Base-by-base conservation (phyloP, 2,888 invertebrate species). In the Hermodice carunculata region DNA sequence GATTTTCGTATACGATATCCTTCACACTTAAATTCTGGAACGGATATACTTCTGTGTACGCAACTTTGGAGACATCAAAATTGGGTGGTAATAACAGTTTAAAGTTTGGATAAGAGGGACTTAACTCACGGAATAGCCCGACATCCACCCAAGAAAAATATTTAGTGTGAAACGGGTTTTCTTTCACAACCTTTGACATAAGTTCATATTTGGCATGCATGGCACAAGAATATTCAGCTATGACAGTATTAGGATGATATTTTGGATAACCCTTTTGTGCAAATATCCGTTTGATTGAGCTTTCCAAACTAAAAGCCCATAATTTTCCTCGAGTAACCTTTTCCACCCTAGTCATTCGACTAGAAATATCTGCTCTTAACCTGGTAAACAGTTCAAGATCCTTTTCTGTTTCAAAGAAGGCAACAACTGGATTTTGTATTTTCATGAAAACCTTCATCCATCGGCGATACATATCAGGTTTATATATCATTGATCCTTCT, bases 201-300 rank as follows among this genome's bases (percentile, higher is more conserved):
- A 81, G 60, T 57, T 82, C 82, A 70, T 79, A 81, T 62, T 82
- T 82, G 17, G 79, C 79, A 67, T 82, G 80, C 82, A 82, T 82
- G 34, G 74, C 75, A 61, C 79, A 79, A 3, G 80, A 76, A 64
- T 82, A 82, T 14, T 74, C 75, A 5, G 78, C 73, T 17, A 76
- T 67, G 5, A 80, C 74, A 1, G 81, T 82, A 56, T 82, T 81
- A 22, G 81, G 82, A n/a, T 70, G 63, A 60, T 68, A 69, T 24
- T 66, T 32, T 5, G 82, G 81, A 57, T 82, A 82, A 19, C 69
- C 71, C 6, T 74, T 71, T 51, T 77, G 75, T 1, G 52, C 48
- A 61, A 73, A 80, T 6, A 81, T 72, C 22, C 64, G 56, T 22
- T 71, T 61, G 14, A 80, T 78, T 54, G 64, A 52, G 2, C 70